These are phyloP conservation scores for Tapirus terrestris DNA, from an alignment of 2,113 vertebrate genomes.

Conservation along the genomic window DNA sequence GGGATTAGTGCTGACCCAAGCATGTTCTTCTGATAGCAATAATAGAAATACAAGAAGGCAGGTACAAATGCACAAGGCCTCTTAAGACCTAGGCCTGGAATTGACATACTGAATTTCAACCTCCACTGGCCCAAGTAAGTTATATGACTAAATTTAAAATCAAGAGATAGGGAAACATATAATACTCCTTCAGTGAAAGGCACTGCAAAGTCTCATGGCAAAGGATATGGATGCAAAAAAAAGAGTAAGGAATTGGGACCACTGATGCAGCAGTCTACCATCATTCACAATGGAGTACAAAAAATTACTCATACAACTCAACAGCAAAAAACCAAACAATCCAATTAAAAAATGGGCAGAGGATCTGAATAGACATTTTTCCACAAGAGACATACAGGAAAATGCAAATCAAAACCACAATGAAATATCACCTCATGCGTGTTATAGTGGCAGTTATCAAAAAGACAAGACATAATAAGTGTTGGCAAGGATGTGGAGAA, in stretches of 20 bases:
- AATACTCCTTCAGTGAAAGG: not conserved
- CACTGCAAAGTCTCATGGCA: not conserved
- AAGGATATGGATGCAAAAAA: not conserved
- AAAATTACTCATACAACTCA: not conserved
- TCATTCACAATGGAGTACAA: no score
- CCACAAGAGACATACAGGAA: not conserved
- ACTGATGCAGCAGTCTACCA: not conserved
- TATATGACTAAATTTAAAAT: not conserved
- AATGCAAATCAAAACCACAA: not conserved
- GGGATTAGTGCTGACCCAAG: no score
- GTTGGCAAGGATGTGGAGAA: not conserved
- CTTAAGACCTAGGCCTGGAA: not conserved
- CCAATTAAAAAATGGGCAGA: not conserved
- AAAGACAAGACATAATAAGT: not conserved
- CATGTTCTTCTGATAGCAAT: not conserved
- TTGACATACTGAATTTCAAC: not conserved
- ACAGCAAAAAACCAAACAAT: not conserved
- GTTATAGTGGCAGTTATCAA: not conserved
- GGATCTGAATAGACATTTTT: not conserved
- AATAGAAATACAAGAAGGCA: not conserved
- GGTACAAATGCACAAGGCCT: not conserved
- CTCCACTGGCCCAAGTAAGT: not conserved
- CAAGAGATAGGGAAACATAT: not conserved
- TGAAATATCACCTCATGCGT: not conserved
- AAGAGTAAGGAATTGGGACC: not conserved